Evolutionary conservation across 2,797 vertebrate species (phyloP).

Genomic region (Brotogeris chrysoptera): DNA sequence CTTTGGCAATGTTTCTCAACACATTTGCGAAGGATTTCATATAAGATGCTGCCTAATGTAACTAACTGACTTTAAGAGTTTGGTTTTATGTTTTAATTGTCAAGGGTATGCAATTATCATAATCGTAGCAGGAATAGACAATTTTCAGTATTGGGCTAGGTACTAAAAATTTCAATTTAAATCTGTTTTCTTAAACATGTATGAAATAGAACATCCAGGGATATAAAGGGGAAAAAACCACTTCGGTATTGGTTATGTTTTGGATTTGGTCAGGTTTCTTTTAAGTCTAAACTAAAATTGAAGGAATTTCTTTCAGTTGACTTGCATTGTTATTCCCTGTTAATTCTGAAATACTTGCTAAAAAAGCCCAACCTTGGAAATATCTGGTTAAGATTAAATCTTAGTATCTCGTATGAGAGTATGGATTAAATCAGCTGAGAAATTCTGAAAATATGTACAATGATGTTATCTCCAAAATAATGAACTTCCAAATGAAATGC

Average conservation of each 20-base stretch:
- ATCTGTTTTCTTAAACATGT: not conserved
- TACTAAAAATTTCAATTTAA: slow-evolving; percentile 29
- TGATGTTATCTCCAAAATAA: not conserved
- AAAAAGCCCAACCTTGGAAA: not conserved
- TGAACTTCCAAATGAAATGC: not conserved
- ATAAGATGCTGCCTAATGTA: slow-evolving; percentile 34
- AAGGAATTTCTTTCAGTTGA: not conserved
- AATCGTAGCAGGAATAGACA: slow-evolving; percentile 4
- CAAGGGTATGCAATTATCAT: not conserved
- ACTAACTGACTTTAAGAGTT: slow-evolving; percentile 19
- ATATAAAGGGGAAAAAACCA: not conserved
- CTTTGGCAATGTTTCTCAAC: slow-evolving; percentile 50
- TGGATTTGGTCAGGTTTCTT: not conserved
- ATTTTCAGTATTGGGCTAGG: slow-evolving; percentile 16
- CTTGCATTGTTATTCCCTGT: not conserved
- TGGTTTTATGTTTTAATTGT: slow-evolving; percentile 22
- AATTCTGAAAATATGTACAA: not conserved
- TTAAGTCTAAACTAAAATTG: not conserved
- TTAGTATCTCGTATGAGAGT: not conserved
- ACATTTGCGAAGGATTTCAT: slow-evolving; percentile 15
- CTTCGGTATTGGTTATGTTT: not conserved
- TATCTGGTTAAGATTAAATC: not conserved
- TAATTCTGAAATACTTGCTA: not conserved
- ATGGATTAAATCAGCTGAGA: not conserved
- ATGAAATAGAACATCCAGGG: not conserved